Conservation (phyloP, 2,113 vertebrate genomes). For the Melanerpes aurifrons region DNA sequence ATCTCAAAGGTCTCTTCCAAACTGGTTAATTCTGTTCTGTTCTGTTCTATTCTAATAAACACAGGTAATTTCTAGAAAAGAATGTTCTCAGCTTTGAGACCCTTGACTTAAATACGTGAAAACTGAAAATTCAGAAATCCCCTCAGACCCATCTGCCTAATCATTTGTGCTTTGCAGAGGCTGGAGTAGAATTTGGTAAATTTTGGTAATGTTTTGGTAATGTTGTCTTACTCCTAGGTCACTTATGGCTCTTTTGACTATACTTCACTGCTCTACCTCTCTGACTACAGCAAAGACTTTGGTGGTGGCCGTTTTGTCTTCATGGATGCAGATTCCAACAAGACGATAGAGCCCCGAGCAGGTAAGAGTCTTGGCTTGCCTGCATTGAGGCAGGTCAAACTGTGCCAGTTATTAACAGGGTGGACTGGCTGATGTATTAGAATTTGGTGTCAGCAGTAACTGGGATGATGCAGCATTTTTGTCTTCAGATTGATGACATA, state of each 20-base stretch:
- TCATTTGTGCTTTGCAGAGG: not conserved
- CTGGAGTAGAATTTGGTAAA: not conserved
- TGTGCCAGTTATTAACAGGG: not conserved
- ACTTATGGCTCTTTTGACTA: constrained; percentile 98
- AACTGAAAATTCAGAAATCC: not conserved
- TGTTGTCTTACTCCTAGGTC: constrained; percentile 74
- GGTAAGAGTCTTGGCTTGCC: constrained; percentile 70
- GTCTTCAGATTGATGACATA: not conserved
- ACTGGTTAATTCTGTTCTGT: too few relatives aligned
- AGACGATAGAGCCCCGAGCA: constrained; percentile 89
- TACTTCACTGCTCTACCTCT: constrained; percentile 93
- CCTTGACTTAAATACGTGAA: not conserved
- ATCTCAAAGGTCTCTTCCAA: too few relatives aligned
- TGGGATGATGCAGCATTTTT: not conserved
- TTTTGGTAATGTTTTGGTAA: not conserved
- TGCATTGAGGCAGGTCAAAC: not conserved
- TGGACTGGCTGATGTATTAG: not conserved
- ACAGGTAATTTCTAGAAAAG: not conserved
- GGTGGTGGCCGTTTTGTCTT: constrained; percentile 92
- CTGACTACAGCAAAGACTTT: constrained; percentile 90
- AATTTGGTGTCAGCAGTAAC: not conserved
- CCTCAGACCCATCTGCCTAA: not conserved
- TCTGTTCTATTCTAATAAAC: not conserved
- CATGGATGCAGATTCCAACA: constrained; percentile 87
- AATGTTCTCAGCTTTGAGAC: not conserved